Evolutionary conservation across 2,888 invertebrate genomes (phyloP), one percentile per base, ranked within the genome.

Genomic region (Pecten maximus): DNA sequence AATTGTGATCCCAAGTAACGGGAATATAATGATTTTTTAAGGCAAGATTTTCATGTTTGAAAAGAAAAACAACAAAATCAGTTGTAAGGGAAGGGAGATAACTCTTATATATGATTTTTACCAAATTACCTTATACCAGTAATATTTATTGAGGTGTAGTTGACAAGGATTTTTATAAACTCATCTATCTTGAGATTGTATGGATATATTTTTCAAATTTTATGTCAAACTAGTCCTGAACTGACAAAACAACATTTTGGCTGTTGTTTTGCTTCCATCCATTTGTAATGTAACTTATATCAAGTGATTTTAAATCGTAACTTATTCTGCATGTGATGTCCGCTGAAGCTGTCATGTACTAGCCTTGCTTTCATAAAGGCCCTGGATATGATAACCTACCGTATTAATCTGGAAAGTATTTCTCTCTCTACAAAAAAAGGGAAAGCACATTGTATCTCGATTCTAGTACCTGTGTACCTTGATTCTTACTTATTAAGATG

Each of bases 221-320:
- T 74, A 23, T 74, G 35, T 28, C 35, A 6, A 74, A 35, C 28
- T 74, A 74, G 35, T 35, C n/a, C 35, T 28, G 1, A 74, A 74
- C 35, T 74, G 74, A 74, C 35, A 28, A 35, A 74, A 74, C 54
- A 74, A 28, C 74, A 28, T 2, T 74, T 74, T 74, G 28, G 28
- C 74, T 74, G 35, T 74, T 74, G 74, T 74, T 74, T 54, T 35
- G 74, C 35, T 74, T 74, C 74, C 74, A 35, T 74, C 74, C 74
- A 74, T 74, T 74, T 74, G 28, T 28, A 74, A 10, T 74, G 74
- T 74, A 35, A 74, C 4, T 74, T 74, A 19, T 54, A 54, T 1
- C 54, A n/a, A 54, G n/a, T 54, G 54, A 54, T 54, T 15, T 54
- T 19, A 54, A 54, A 23, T 54, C 0, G 19, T 54, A 54, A n/a